Conservation (phyloP, 2,888 invertebrate species). For the Gastrophysa polygoni region DNA sequence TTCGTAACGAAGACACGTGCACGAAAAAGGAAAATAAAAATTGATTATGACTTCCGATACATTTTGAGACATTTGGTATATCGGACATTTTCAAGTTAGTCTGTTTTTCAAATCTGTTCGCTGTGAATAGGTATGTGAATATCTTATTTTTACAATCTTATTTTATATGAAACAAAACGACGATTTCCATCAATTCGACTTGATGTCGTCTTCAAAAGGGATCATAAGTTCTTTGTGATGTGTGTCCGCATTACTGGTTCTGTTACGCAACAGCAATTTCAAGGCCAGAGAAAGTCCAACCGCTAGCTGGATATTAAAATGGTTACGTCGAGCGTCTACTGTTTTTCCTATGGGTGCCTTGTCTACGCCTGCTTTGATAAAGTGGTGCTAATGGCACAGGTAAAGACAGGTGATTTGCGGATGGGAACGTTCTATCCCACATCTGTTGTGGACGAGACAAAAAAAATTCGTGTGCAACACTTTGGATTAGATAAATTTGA, state of each 20-base stretch:
- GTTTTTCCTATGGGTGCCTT: not conserved
- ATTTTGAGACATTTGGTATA: too few relatives aligned
- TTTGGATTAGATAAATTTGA: too few relatives aligned
- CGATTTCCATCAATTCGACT: not conserved
- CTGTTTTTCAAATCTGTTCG: too few relatives aligned
- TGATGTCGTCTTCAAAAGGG: constrained; percentile 36
- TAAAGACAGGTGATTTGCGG: constrained; percentile 23
- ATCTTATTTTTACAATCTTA: too few relatives aligned
- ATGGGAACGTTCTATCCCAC: constrained; percentile 18
- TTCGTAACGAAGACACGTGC: too few relatives aligned
- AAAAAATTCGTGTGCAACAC: too few relatives aligned
- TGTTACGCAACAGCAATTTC: constrained; percentile 50
- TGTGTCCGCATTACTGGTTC: constrained; percentile 38
- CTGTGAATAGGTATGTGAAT: too few relatives aligned
- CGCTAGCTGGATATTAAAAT: constrained; percentile 26
- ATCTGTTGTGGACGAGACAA: constrained; percentile 13
- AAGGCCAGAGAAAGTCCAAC: constrained; percentile 55
- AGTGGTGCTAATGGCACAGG: not conserved
- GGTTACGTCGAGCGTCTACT: constrained; percentile 10
- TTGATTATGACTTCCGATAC: too few relatives aligned
- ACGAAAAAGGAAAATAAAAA: too few relatives aligned
- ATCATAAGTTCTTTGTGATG: constrained; percentile 46
- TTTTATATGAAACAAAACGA: too few relatives aligned
- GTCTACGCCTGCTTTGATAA: constrained; percentile 4
- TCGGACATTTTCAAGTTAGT: too few relatives aligned